phyloP scores from a whole-genome alignment of 2,113 vertebrate species.

The Halichoerus grypus region DNA sequence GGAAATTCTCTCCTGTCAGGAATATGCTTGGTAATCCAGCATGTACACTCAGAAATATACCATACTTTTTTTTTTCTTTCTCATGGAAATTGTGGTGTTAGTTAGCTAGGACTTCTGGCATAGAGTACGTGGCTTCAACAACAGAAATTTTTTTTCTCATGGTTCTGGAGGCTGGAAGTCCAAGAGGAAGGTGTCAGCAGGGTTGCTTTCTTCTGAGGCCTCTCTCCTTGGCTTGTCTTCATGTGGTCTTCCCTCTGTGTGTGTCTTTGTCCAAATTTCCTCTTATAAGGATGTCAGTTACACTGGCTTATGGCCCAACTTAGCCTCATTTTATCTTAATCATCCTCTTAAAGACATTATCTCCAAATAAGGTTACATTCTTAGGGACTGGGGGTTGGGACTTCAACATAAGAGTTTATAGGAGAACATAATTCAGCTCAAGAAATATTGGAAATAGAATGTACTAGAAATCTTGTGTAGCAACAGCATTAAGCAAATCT shows the following conservation, averaged over 20 bases:
- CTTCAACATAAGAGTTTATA: not conserved
- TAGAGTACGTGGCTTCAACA: not conserved
- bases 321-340: not conserved
- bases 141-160: not conserved
- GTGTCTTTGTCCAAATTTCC: not conserved
- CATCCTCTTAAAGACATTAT: not conserved
- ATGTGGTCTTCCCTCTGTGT: not conserved
- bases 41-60: not conserved
- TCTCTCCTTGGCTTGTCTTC: not conserved
- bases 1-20: not conserved
- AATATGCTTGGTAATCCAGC: not conserved
- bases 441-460: not conserved
- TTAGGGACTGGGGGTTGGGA: not conserved
- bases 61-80: not conserved
- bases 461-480: not conserved
- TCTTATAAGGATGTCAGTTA: not conserved
- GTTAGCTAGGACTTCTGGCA: not conserved
- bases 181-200: not conserved
- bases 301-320: not conserved
- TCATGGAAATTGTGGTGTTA: not conserved
- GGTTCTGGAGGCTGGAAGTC: not conserved
- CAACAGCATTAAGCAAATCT: not conserved
- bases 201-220: not conserved
- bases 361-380: not conserved
- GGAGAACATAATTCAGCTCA: not conserved